Percentiles rank a stretch among this genome's conserved stretches.
These are phyloP conservation scores for Diplogasteroides magnus DNA, from an alignment of 1,140 invertebrate species.

Conservation along the genomic window DNA sequence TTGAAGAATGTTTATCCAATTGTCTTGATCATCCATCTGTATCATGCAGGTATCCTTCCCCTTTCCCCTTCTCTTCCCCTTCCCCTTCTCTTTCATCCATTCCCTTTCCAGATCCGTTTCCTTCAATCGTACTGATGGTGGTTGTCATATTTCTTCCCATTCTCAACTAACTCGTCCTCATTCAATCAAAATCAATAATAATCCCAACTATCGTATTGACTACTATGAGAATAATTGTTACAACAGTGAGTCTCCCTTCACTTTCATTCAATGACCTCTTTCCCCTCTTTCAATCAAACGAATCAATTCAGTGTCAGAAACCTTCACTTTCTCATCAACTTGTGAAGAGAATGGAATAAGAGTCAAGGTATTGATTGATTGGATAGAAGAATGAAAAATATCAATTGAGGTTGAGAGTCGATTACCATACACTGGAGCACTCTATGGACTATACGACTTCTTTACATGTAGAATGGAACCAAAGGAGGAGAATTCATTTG, in stretches of 20 bases:
- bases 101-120: slow-evolving; percentile 34
- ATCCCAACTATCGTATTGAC: slow-evolving; percentile 53
- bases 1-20: slow-evolving; percentile 53
- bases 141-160: slow-evolving; percentile 48
- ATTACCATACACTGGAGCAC: slow-evolving; percentile 52
- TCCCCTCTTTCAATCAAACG: too few relatives aligned
- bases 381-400: slow-evolving; percentile 23
- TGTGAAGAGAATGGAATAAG: slow-evolving; percentile 46
- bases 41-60: not conserved
- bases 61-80: not conserved
- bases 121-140: slow-evolving; percentile 53
- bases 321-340: slow-evolving; percentile 45
- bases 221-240: slow-evolving; percentile 56
- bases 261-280: too few relatives aligned
- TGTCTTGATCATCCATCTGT: slow-evolving; percentile 45
- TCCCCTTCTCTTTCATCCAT: not conserved
- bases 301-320: slow-evolving; percentile 46
- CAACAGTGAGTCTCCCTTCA: slow-evolving; percentile 41
- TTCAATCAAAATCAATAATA: slow-evolving; percentile 51
- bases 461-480: slow-evolving; percentile 53
- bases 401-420: slow-evolving; percentile 19
- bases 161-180: slow-evolving; percentile 52
- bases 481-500: slow-evolving; percentile 44
- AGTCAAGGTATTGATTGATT: slow-evolving; percentile 26
- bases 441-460: slow-evolving; percentile 55